Percentiles rank a stretch among this genome's conserved stretches.
These are phyloP conservation scores for Microcebus jonahi DNA, from an alignment of 2,113 vertebrate genomes.

Conservation along the genomic window DNA sequence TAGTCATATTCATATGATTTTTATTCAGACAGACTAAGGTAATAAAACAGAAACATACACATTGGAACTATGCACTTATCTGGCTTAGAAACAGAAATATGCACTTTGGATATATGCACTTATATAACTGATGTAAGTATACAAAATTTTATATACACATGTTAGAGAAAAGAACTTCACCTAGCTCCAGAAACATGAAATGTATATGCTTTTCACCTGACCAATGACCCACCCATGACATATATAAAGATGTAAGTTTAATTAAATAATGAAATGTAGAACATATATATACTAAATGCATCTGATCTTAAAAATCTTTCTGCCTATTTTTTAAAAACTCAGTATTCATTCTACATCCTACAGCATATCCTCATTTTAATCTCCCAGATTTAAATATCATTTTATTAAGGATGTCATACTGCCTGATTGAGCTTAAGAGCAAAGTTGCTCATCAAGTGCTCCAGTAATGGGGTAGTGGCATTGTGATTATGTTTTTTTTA, in stretches of 20 bases:
- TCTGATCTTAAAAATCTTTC: slow-evolving; percentile 34
- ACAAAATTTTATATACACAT: not conserved
- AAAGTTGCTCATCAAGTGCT: not conserved
- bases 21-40: not conserved
- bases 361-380: not conserved
- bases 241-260: not conserved
- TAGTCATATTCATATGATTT: not conserved
- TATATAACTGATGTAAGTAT: not conserved
- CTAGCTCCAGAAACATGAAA: slow-evolving; percentile 9
- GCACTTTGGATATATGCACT: not conserved
- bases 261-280: slow-evolving; percentile 30
- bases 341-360: not conserved
- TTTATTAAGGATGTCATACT: not conserved
- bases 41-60: slow-evolving; percentile 1
- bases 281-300: not conserved
- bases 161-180: not conserved
- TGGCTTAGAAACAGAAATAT: slow-evolving; percentile 17
- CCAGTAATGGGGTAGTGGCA: not conserved
- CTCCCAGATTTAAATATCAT: not conserved
- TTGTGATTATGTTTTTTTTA: not conserved
- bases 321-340: not conserved
- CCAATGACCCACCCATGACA: not conserved
- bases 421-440: not conserved
- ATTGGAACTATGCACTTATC: not conserved
- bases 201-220: not conserved